Conservation (phyloP, 2,113 vertebrate species). For the Myrmecophaga tridactyla region DNA sequence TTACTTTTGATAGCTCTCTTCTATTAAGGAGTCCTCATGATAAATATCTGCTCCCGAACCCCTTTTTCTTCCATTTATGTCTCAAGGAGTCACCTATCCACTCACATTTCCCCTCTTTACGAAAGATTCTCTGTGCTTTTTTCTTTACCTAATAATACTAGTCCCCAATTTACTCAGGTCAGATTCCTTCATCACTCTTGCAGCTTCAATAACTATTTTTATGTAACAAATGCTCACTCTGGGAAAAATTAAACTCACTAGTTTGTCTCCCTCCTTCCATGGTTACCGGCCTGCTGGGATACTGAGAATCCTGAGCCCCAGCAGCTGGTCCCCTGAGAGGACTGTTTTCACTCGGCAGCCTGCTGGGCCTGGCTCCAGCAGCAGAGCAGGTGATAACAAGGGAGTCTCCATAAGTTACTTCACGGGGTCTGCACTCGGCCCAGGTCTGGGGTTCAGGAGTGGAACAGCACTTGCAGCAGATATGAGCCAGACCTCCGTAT, state of each 20-base stretch:
- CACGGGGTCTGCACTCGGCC: neutral
- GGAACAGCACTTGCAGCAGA: neutral
- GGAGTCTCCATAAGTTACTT: no score
- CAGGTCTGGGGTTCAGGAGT: neutral
- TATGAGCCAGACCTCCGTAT: neutral
- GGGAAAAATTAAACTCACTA: neutral
- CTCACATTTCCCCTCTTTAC: neutral
- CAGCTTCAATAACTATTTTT: neutral
- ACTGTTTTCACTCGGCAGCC: neutral
- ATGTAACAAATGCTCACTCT: neutral
- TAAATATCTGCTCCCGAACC: neutral
- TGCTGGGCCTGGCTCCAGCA: no score
- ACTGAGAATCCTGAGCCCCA: neutral
- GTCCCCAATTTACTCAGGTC: neutral
- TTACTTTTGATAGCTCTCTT: neutral
- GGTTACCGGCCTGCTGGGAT: neutral
- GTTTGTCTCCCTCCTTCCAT: neutral
- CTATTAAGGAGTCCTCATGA: neutral
- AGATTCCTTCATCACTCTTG: neutral
- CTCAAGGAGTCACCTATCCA: neutral
- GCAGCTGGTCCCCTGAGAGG: neutral
- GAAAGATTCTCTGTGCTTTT: neutral
- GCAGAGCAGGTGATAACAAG: neutral
- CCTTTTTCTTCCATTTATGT: neutral
- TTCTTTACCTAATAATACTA: neutral